Base-by-base conservation (phyloP, 2,888 invertebrate genomes). In the Cremastinae sp. region DNA sequence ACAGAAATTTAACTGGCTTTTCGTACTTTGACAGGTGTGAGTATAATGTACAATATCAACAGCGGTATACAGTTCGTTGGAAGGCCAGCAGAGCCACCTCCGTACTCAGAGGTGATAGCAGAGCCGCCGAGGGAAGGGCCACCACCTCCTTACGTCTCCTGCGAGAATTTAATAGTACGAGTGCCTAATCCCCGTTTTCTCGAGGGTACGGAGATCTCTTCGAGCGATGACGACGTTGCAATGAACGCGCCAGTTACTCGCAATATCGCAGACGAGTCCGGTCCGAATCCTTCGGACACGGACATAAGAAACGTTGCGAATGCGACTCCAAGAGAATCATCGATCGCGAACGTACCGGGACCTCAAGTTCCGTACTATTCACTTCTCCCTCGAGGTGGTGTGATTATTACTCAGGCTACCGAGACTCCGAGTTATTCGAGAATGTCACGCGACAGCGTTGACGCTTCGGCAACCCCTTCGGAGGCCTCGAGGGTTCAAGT, bases 81-180 rank as follows among this genome's bases (percentile, higher is more conserved):
- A 16, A 83, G 86, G 68, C 87, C 89, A 8, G 84, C 90, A 10
- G 88, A 90, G 58, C 90, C 90, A 14, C 90, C 90, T 10, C 89
- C 90, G 3, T 90, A 90, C 79, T 89, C 88, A 55, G 90, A 90
- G 82, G 84, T 89, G 16, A 83, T 88, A 8, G 80, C 84, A 2
- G 80, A 84, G 18, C 88, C 88, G 1, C 88, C 87, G 2, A 75
- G 88, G 62, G 89, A 90, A 73, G 92, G 92, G 0, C 92, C 92
- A 0, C 92, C 92, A 0, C 92, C 92, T 0, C 84, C 82, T 20
- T 86, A 86, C 62, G 75, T 83, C 5, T 84, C 85, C 16, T 79
- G 83, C 65, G 85, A 84, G 43, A 81, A 84, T 77, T 75, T 85
- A 12, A 79, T 79, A 9, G 80, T 75, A 1, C 78, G 79, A 16